Conservation (phyloP, 1,140 invertebrate species). For the Drosophila nasuta region DNA sequence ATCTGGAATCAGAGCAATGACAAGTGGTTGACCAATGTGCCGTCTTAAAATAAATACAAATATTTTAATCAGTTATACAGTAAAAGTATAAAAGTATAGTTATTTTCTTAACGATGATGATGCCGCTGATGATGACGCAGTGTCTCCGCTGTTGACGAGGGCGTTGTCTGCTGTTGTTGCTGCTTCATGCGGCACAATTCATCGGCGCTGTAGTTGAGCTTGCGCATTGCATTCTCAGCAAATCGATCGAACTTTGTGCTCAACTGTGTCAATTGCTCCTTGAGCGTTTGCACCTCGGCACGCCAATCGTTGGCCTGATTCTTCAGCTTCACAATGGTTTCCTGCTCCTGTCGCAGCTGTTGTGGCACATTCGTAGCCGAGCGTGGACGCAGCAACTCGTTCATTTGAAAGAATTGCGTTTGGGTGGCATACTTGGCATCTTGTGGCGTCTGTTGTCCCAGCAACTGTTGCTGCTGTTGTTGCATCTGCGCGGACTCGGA, state of each 20-base stretch:
- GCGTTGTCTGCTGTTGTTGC: constrained; percentile 8
- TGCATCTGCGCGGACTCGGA: neutral
- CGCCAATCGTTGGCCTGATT: constrained; percentile 71
- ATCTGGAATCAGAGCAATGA: constrained; percentile 81
- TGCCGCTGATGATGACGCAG: constrained; percentile 53
- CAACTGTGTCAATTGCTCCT: constrained; percentile 61
- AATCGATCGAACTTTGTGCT: constrained; percentile 71
- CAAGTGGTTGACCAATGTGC: constrained; percentile 80
- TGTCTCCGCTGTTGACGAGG: constrained; percentile 34
- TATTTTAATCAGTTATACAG: neutral
- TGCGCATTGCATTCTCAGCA: constrained; percentile 67
- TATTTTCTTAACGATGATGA: constrained; percentile 48
- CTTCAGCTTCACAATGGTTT: constrained; percentile 59
- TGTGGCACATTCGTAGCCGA: constrained; percentile 80
- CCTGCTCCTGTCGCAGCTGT: constrained; percentile 63
- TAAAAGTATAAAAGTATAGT: neutral
- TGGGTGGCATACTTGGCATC: constrained; percentile 23
- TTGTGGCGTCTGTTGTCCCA: constrained; percentile 16
- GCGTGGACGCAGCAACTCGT: constrained; percentile 73
- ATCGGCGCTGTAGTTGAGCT: constrained; percentile 73
- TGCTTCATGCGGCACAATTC: constrained; percentile 71
- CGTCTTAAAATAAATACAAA: constrained; percentile 44
- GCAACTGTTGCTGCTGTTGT: constrained; percentile 17
- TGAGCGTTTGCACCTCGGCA: constrained; percentile 60
- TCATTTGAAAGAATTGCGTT: constrained; percentile 60